Conservation (phyloP, 2,888 invertebrate species). For the Asteroscopus sphinx region DNA sequence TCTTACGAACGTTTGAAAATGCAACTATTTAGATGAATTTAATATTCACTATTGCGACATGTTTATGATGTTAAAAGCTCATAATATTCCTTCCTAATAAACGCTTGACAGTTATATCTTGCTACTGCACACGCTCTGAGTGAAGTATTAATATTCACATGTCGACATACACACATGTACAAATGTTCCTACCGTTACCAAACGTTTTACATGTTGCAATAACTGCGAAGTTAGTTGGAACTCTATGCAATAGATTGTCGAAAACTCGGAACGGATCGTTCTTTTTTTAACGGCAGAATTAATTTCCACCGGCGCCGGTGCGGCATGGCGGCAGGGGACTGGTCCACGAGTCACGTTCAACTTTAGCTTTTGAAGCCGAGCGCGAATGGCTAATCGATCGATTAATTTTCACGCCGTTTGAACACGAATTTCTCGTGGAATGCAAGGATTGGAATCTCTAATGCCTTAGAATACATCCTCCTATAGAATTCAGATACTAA, state of each 20-base stretch:
- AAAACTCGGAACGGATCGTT: constrained; percentile 69
- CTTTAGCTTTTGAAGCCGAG: constrained; percentile 80
- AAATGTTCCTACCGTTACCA: constrained; percentile 43
- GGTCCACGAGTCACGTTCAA: constrained; percentile 82
- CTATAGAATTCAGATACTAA: constrained; percentile 15
- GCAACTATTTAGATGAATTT: background rate
- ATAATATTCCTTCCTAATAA: constrained; percentile 14
- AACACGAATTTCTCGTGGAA: constrained; percentile 76
- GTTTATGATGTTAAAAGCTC: constrained; percentile 18
- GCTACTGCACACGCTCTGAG: constrained; percentile 53
- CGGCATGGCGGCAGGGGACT: constrained; percentile 74
- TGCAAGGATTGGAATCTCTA: constrained; percentile 69
- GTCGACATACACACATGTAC: constrained; percentile 48
- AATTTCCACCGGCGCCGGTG: constrained; percentile 75
- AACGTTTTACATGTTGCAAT: constrained; percentile 62
- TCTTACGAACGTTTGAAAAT: background rate
- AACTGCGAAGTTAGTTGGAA: constrained; percentile 66
- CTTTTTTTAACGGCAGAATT: constrained; percentile 78
- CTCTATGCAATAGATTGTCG: constrained; percentile 72
- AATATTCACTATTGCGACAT: background rate
- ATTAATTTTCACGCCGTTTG: constrained; percentile 86
- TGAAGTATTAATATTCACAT: constrained; percentile 63
- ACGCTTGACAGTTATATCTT: constrained; percentile 7
- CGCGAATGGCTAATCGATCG: constrained; percentile 86
- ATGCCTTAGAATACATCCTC: constrained; percentile 42